These are phyloP conservation scores for Agriopis marginaria DNA, from an alignment of 2,888 invertebrate species.

Conservation along the genomic window DNA sequence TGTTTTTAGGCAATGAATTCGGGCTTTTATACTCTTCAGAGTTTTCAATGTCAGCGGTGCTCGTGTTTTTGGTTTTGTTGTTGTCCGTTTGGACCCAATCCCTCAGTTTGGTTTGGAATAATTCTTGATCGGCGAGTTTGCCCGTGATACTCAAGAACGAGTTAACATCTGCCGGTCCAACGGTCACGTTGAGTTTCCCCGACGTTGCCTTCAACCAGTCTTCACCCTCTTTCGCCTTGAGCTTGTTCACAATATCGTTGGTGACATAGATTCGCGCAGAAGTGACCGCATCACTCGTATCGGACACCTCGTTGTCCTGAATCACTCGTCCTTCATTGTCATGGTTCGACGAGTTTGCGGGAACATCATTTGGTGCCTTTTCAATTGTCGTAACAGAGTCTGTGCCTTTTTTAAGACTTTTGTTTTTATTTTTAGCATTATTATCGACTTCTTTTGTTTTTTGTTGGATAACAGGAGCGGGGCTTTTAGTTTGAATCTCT, in stretches of 20 bases:
- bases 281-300: slow-evolving; percentile 73
- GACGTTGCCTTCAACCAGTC: slow-evolving; percentile 73
- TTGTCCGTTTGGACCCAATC: slow-evolving; percentile 63
- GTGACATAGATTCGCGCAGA: slow-evolving; percentile 83
- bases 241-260: slow-evolving; percentile 75
- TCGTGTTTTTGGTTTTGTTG: slow-evolving; percentile 13
- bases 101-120: slow-evolving; percentile 80
- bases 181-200: slow-evolving; percentile 65
- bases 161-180: slow-evolving; percentile 68
- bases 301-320: slow-evolving; percentile 80
- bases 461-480: background rate
- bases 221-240: slow-evolving; percentile 78
- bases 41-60: slow-evolving; percentile 48
- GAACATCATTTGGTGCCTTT: slow-evolving; percentile 66
- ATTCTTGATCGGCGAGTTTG: slow-evolving; percentile 77
- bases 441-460: slow-evolving; percentile 17
- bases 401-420: slow-evolving; percentile 9
- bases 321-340: slow-evolving; percentile 76
- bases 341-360: slow-evolving; percentile 66
- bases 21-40: slow-evolving; percentile 21
- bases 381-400: slow-evolving; percentile 40
- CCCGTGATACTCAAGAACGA: slow-evolving; percentile 82
- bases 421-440: slow-evolving; percentile 23
- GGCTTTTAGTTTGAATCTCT: slow-evolving; percentile 28
- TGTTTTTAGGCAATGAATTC: slow-evolving; percentile 67